phyloP scores from a whole-genome alignment of 2,113 vertebrate species.

The Tragelaphus imberbis region DNA sequence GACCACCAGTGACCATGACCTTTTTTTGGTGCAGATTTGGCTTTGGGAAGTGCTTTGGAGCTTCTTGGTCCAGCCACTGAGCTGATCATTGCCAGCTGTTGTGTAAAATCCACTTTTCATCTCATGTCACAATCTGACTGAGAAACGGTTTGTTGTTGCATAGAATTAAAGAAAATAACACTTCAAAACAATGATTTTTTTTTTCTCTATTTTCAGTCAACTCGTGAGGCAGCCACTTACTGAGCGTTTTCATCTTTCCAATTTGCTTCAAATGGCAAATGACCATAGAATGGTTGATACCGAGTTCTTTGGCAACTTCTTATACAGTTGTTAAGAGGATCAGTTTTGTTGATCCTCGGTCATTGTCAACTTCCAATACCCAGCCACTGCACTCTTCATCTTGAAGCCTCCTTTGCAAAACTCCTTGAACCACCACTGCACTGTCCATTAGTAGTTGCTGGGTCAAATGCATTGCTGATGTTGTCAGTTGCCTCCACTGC shows the following conservation, averaged over 20 bases:
- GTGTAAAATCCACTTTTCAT: neutral
- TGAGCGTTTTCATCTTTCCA: neutral
- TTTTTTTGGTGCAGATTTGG: neutral
- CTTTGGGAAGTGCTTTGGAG: neutral
- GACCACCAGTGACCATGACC: neutral
- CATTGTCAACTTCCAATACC: neutral
- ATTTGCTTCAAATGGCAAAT: neutral
- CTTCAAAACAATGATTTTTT: neutral
- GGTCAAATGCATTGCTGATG: neutral
- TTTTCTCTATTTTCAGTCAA: neutral
- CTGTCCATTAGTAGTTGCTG: neutral
- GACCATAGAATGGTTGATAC: neutral
- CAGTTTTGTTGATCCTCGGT: neutral
- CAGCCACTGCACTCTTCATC: neutral
- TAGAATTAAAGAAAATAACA: neutral
- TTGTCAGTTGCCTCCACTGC: neutral
- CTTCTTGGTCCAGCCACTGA: neutral
- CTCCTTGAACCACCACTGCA: neutral
- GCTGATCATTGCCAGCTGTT: neutral
- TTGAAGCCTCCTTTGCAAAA: neutral
- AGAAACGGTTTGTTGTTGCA: neutral
- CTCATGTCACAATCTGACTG: neutral
- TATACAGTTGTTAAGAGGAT: neutral
- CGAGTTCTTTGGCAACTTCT: neutral
- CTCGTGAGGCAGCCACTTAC: neutral